Base-by-base conservation (phyloP, 1,140 invertebrate genomes). In the Sarcophaga peregrina region DNA sequence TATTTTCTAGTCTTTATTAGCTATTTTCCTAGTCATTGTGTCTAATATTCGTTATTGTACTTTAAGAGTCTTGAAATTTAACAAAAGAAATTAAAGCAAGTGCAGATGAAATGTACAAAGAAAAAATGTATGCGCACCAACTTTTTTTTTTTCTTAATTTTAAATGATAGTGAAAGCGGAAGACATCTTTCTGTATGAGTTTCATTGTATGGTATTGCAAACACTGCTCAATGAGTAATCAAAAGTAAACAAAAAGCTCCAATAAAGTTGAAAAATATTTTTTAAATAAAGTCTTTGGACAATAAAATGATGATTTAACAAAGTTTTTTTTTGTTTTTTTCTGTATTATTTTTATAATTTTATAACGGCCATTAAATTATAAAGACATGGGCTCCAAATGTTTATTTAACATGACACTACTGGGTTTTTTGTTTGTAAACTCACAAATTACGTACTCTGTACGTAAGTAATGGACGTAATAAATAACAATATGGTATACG, bases 101-200 rank as follows among this genome's bases (percentile, higher is more conserved):
- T 76, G 74, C 74, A 76, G 13, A 45, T 37, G 46, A 37, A 74
- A 58, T 58, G 25, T 37, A 46, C 8, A 37, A 74, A 45, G 2
- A 37, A 74, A 45, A 11, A 45, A 74, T 45, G 37, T 74, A 46
- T 13, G 73, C 73, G 46, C 15, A n/a, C 15, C 15, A 62, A 62
- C 0, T 5, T 37, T 1, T 37, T 37, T 37, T 37, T 37, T 37
- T 58, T n/a, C 15, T 13, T 58, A 58, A 58, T n/a, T 58, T 58
- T n/a, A 76, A 76, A 76, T 76, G 74, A 76, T 76, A 76, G 74
- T 76, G 74, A 76, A 76, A 76, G 74, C 74, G 74, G 74, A 76
- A 76, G 46, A 47, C 74, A 76, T 47, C 46, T 13, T 2, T 58
- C 7, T 3, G 17, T 72, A 48, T 76, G 46, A 76, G 25, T 37